Conservation (phyloP, 2,797 vertebrate genomes). For the Rhinoraja longicauda region DNA sequence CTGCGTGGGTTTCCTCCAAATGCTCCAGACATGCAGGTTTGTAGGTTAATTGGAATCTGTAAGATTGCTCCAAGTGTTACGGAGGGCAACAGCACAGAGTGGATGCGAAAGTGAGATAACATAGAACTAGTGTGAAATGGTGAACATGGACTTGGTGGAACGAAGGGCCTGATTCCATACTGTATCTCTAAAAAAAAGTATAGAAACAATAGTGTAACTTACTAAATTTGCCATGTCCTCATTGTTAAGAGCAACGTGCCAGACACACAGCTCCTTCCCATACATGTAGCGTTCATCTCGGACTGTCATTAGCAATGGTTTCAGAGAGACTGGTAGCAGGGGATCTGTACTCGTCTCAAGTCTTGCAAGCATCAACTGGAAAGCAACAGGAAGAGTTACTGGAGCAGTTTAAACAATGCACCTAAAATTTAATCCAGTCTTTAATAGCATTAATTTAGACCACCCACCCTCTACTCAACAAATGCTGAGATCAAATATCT, state of each 20-base stretch:
- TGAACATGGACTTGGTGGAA: no score
- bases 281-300: slow-evolving; percentile 49
- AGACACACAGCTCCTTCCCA: slow-evolving; percentile 52
- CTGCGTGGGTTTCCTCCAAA: no score
- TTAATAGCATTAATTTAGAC: not conserved
- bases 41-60: no score
- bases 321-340: slow-evolving; percentile 45
- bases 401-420: not conserved
- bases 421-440: not conserved
- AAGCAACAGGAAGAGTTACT: not conserved
- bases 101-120: no score
- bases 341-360: slow-evolving; percentile 38
- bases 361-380: slow-evolving; percentile 46
- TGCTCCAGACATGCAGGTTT: no score
- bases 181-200: no score
- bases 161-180: no score
- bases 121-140: no score
- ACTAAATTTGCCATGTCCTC: slow-evolving; percentile 52
- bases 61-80: no score
- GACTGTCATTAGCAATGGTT: slow-evolving; percentile 51
- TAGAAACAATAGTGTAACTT: slow-evolving; percentile 38
- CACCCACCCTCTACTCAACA: not conserved
- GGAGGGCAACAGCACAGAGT: no score
- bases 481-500: not conserved
- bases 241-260: slow-evolving; percentile 50